Base-by-base conservation (phyloP, 2,888 invertebrate genomes). In the Gibbula magus region DNA sequence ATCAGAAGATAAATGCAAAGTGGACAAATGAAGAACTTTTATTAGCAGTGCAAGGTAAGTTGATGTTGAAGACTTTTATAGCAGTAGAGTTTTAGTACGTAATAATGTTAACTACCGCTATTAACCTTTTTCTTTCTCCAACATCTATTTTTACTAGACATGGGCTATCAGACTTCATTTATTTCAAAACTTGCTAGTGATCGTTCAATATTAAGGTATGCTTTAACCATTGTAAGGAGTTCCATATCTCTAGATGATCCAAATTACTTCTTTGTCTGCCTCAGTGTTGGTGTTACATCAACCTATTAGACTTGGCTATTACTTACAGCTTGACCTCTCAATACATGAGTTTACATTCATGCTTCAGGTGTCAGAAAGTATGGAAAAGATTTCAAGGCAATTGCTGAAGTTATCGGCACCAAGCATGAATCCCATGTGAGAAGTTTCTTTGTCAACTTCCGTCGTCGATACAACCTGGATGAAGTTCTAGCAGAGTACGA, bases 11-110 rank as follows among this genome's bases (percentile, higher is more conserved):
- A 56, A 92, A 91, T 85, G 88, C 92, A 5, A 85, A 90, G 52
- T 99, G 99, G 99, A 96, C 97, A 45, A 96, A 96, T 88, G 98
- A 98, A 87, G 99, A 99, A 93, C 93, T 97, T 29, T 94, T 97
- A 39, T 94, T 99, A 90, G 98, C 97, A 22, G 97, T 98, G 52
- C 97, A 98, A 91, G 98, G 97, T 90, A 95, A 77, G 73, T 20
- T 73, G 5, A n/a, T 35, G n/a, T 25, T n/a, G 13, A 32, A 7
- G 2, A 10, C 61, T 8, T 13, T n/a, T 18, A 18, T 25, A 25
- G 25, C 1, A 61, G 18, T 7, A 22, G 29, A 22, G 16, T 29
- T 20, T 66, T 66, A n/a, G n/a, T n/a, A n/a, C n/a, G n/a, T n/a
- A n/a, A n/a, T n/a, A n/a, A n/a, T n/a, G n/a, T n/a, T n/a, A n/a